Evolutionary conservation across 1,140 invertebrate species (phyloP).

Genomic region (Leucophenga varia): DNA sequence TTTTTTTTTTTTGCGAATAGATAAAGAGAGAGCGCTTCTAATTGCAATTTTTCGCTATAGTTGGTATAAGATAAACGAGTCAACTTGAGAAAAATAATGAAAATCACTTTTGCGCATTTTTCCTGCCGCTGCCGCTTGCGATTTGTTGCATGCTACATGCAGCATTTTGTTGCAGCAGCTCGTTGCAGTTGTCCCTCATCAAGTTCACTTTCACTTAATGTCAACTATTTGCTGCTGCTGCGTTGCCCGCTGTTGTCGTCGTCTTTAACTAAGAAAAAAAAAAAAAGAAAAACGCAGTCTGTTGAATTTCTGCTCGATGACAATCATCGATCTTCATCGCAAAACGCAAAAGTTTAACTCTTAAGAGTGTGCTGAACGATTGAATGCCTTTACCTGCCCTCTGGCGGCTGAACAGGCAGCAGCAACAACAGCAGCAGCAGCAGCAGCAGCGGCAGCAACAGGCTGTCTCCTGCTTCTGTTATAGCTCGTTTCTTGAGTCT

Average conservation of each 20-base stretch:
- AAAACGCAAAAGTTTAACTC: constrained; percentile 5
- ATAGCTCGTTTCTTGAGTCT: no score
- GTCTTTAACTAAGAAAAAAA: no score
- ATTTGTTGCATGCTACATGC: no score
- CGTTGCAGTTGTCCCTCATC: constrained; percentile 33
- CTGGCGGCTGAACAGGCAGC: no score
- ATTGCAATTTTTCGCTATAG: background rate
- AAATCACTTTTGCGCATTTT: constrained; percentile 6
- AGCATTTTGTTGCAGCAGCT: no score
- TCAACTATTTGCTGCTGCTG: constrained; percentile 30
- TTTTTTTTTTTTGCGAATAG: no score
- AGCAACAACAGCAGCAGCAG: no score
- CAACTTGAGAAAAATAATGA: background rate
- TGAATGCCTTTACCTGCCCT: no score
- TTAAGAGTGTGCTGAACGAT: background rate
- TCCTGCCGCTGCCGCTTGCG: constrained; percentile 5
- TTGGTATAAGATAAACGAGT: constrained; percentile 3
- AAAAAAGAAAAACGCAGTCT: no score
- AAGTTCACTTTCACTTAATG: constrained; percentile 54
- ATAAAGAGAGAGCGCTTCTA: no score
- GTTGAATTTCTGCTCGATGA: constrained; percentile 25
- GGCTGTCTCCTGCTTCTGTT: no score
- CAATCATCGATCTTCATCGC: constrained; percentile 55
- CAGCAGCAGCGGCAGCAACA: no score
- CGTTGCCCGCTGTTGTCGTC: constrained; percentile 15